Conservation (phyloP, 2,888 invertebrate species). For the Platycnemis pennipes region DNA sequence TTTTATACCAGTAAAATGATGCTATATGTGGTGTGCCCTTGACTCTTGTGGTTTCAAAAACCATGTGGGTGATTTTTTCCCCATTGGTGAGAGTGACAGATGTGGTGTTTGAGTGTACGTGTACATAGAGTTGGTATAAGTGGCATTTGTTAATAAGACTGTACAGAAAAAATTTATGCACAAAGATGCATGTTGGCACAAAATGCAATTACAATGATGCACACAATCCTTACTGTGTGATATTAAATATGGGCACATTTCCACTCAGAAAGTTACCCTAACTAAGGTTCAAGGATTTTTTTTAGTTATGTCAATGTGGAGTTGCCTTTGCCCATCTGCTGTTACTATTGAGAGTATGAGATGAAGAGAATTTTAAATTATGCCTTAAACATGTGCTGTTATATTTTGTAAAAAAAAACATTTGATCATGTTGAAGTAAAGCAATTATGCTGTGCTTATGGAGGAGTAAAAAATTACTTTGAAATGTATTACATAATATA, state of each 20-base stretch:
- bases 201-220: slow-evolving; percentile 46
- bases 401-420: slow-evolving; percentile 66
- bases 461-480: slow-evolving; percentile 49
- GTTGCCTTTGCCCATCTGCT: slow-evolving; percentile 58
- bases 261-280: slow-evolving; percentile 12
- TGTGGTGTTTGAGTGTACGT: slow-evolving; percentile 54
- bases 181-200: slow-evolving; percentile 54
- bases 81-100: slow-evolving; percentile 16
- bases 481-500: slow-evolving; percentile 66
- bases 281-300: slow-evolving; percentile 9
- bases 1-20: slow-evolving; percentile 64
- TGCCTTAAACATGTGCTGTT: slow-evolving; percentile 63
- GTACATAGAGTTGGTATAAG: slow-evolving; percentile 59
- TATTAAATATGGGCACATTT: slow-evolving; percentile 23
- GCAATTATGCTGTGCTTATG: slow-evolving; percentile 56
- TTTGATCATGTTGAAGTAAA: slow-evolving; percentile 56
- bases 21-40: slow-evolving; percentile 51
- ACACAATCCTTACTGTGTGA: slow-evolving; percentile 19
- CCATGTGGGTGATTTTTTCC: slow-evolving; percentile 51
- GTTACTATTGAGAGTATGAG: slow-evolving; percentile 2
- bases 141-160: slow-evolving; percentile 44
- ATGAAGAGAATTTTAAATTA: slow-evolving; percentile 58
- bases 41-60: slow-evolving; percentile 20
- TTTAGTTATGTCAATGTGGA: slow-evolving; percentile 42
- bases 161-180: slow-evolving; percentile 46